A percentile compares a stretch with the other conserved stretches of the same genome.
These are phyloP conservation scores for Apostichopus japonicus DNA, from an alignment of 35 echinoderm and acorn worm species.

Conservation along the genomic window DNA sequence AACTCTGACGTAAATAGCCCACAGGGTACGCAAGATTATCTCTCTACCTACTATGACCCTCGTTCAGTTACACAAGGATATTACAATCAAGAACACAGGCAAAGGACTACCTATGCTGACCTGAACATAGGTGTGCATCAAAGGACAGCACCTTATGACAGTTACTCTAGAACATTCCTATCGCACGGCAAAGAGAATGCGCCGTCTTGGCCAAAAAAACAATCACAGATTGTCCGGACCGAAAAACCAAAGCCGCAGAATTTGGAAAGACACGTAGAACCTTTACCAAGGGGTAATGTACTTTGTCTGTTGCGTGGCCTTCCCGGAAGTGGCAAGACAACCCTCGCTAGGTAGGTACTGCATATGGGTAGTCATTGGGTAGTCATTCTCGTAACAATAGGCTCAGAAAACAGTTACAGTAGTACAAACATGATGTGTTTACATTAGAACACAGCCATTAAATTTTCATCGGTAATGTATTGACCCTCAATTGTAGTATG, in stretches of 20 bases:
- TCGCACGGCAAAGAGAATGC: not conserved
- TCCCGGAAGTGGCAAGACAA: constrained; percentile 90
- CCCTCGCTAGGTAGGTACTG: constrained; percentile 83
- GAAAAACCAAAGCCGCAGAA: not conserved
- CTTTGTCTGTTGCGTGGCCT: constrained; percentile 90
- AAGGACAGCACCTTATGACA: not conserved
- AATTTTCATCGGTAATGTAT: too few species aligned
- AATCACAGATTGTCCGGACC: not conserved
- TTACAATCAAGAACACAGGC: not conserved
- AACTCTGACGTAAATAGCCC: too few species aligned
- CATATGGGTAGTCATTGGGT: not conserved
- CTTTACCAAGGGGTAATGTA: constrained; percentile 80
- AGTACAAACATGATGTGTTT: not conserved
- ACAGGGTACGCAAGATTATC: not conserved
- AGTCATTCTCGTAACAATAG: not conserved
- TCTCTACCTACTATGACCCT: not conserved
- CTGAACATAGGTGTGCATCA: not conserved
- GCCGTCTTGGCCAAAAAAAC: constrained; percentile 20
- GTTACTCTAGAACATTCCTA: not conserved
- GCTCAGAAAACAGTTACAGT: not conserved
- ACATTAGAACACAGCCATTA: not conserved
- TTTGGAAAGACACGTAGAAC: not conserved
- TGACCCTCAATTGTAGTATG: too few species aligned
- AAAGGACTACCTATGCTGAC: not conserved
- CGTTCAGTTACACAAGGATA: not conserved